Evolutionary conservation across 2,888 invertebrate genomes (phyloP).

Genomic region (Clitarchus hookeri): DNA sequence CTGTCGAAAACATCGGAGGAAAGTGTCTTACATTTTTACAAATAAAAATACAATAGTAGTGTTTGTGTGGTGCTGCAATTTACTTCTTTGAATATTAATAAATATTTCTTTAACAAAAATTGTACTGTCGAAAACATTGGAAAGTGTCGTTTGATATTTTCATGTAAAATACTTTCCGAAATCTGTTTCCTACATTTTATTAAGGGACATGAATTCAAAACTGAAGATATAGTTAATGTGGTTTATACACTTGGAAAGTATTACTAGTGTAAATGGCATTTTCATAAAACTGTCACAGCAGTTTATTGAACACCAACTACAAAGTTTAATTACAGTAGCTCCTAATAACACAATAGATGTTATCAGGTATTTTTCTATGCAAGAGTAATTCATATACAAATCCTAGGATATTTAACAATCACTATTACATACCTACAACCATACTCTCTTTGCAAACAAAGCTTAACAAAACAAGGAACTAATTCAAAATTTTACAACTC

Average conservation of each 20-base stretch:
- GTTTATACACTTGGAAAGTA: not conserved
- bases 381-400: not conserved
- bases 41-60: not conserved
- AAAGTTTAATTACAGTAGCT: not conserved
- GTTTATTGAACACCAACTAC: not conserved
- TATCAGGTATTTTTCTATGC: not conserved
- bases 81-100: not conserved
- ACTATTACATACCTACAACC: not conserved
- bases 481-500: not conserved
- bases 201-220: not conserved
- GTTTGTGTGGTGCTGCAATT: not conserved
- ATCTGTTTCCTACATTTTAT: not conserved
- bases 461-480: not conserved
- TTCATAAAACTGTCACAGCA: not conserved
- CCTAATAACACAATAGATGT: not conserved
- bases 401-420: not conserved
- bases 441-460: not conserved
- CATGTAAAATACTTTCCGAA: no score
- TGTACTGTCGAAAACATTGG: not conserved
- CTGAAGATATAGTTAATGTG: not conserved
- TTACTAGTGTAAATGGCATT: not conserved
- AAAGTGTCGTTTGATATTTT: not conserved
- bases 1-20: no score
- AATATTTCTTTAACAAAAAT: not conserved
- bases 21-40: slow-evolving; percentile 14